Evolutionary conservation across 23 tunicate genomes (phyloP).

Genomic region (Styela clava): DNA sequence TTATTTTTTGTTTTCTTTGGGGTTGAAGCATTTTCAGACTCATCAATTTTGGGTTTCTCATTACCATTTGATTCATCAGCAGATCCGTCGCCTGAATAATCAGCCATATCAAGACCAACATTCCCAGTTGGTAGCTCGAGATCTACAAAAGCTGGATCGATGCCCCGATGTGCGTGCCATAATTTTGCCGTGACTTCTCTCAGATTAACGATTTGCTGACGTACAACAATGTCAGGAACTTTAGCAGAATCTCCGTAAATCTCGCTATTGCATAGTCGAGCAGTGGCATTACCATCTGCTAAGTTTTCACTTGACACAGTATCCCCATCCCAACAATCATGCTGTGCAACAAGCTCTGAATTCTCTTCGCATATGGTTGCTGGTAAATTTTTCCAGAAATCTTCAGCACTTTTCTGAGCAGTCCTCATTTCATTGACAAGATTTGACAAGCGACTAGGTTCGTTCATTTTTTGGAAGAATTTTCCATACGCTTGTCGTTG

Average conservation of each 20-base stretch:
- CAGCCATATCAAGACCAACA: background rate
- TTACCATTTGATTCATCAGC: background rate
- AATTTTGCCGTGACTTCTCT: conserved; percentile 17
- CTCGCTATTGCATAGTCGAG: background rate
- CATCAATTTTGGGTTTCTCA: background rate
- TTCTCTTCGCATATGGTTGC: conserved; percentile 8
- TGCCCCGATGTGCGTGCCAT: conserved; percentile 1
- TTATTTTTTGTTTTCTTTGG: background rate
- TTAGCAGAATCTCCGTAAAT: background rate
- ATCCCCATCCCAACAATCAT: conserved; percentile 51
- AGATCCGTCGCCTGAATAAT: conserved; percentile 1
- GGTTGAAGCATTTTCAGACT: background rate
- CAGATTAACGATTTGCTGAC: background rate
- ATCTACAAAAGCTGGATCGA: conserved; percentile 13
- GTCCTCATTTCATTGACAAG: conserved; percentile 19
- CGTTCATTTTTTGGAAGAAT: background rate
- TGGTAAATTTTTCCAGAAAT: conserved; percentile 35
- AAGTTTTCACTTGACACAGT: conserved; percentile 14
- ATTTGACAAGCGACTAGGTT: background rate
- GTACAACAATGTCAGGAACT: background rate
- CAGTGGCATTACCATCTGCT: background rate
- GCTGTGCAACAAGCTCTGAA: background rate
- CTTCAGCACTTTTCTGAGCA: background rate
- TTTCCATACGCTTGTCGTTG: background rate
- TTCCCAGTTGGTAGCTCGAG: background rate